phyloP scores from a whole-genome alignment of 2,113 vertebrate species.

The Gymnorhina tibicen region DNA sequence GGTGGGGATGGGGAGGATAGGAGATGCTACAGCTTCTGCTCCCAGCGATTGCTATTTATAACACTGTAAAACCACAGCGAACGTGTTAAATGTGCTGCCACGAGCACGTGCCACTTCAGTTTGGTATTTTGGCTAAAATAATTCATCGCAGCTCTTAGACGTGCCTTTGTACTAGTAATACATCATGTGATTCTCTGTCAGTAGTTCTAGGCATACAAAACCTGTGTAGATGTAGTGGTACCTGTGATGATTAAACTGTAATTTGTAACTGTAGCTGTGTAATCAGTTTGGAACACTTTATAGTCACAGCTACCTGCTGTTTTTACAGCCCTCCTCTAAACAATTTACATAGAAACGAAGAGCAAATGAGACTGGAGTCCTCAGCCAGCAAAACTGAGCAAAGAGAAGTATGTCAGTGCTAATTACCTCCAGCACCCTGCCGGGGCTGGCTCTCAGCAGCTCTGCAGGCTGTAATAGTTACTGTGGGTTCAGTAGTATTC shows the following conservation, averaged over 20 bases:
- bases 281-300: background rate
- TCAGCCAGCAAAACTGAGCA: background rate
- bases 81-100: background rate
- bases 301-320: background rate
- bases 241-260: background rate
- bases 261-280: background rate
- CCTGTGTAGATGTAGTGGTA: background rate
- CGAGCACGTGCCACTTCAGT: rapidly evolving
- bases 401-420: slow-evolving; percentile 1
- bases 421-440: slow-evolving; percentile 24
- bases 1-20: background rate
- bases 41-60: background rate
- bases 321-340: background rate
- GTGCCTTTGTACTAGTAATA: background rate
- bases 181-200: background rate
- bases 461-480: background rate
- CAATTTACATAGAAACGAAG: background rate
- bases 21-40: slow-evolving; percentile 12
- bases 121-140: background rate
- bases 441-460: background rate
- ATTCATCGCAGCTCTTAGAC: background rate
- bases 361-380: background rate
- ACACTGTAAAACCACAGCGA: background rate
- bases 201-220: background rate
- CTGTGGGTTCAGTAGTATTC: background rate